Conservation (phyloP, 1,140 invertebrate species). For the Penaeus japonicus region DNA sequence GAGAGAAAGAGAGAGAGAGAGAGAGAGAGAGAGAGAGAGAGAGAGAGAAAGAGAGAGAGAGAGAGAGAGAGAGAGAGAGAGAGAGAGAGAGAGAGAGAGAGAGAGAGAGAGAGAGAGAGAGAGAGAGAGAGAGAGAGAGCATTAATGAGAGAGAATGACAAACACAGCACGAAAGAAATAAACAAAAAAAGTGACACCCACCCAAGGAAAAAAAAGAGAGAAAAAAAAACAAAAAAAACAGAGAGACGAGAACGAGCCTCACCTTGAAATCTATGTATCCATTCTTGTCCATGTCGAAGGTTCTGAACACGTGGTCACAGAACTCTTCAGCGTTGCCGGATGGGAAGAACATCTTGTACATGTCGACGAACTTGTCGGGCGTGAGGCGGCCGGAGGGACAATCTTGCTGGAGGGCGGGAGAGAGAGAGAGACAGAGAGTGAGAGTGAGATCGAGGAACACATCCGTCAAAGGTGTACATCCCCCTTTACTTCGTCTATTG, state of each 20-base stretch:
- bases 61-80: too few species aligned
- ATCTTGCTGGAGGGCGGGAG: constrained; percentile 86
- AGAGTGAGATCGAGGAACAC: background rate
- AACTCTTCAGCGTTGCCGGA: constrained; percentile 98
- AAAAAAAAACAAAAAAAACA: background rate
- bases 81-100: too few species aligned
- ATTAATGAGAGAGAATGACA: too few species aligned
- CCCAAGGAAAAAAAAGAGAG: background rate
- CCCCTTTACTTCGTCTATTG: too few species aligned
- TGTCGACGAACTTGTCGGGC: constrained; percentile 98
- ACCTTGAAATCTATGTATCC: constrained; percentile 98
- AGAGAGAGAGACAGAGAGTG: background rate
- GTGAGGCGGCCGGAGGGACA: constrained; percentile 97
- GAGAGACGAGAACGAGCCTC: constrained; percentile 15
- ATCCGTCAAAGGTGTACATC: too few species aligned
- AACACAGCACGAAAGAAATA: background rate
- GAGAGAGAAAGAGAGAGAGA: too few species aligned
- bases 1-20: too few species aligned
- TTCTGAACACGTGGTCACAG: constrained; percentile 98
- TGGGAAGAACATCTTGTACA: constrained; percentile 99
- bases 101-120: background rate
- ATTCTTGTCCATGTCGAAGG: constrained; percentile 99
- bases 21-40: too few species aligned
- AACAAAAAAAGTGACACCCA: background rate
- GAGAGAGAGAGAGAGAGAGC: too few species aligned